phyloP scores from a whole-genome alignment of 2,113 vertebrate species.

The Xenopus borealis region DNA sequence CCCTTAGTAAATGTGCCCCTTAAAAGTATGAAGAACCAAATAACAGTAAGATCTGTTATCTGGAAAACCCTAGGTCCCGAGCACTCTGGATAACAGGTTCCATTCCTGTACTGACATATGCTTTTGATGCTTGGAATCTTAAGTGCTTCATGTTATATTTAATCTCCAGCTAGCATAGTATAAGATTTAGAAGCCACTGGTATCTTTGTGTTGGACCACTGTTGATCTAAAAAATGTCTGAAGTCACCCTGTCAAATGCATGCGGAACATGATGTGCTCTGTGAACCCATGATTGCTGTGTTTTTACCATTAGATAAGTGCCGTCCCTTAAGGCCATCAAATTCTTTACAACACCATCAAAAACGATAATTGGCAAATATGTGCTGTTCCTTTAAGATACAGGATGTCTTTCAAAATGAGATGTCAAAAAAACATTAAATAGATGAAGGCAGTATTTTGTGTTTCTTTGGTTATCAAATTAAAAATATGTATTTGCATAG shows the following conservation, averaged over 20 bases:
- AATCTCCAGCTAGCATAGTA: background rate
- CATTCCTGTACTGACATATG: background rate
- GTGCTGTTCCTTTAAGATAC: constrained; percentile 33
- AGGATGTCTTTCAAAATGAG: background rate
- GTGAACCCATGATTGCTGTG: background rate
- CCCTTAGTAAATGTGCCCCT: no score
- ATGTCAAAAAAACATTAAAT: constrained; percentile 23
- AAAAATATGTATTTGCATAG: constrained; percentile 53
- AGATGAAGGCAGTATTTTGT: constrained; percentile 35
- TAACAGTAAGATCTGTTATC: no score
- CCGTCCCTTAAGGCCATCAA: background rate
- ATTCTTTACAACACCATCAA: background rate
- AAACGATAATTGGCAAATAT: background rate
- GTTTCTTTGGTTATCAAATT: constrained; percentile 39
- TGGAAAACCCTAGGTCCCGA: no score
- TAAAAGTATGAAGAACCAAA: no score
- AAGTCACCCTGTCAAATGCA: background rate
- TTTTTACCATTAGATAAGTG: background rate
- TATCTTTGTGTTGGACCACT: background rate
- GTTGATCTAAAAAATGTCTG: background rate
- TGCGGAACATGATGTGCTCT: background rate
- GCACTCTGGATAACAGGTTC: no score
- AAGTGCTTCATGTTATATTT: background rate
- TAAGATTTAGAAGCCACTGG: background rate
- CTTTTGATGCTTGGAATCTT: background rate